These are phyloP conservation scores for Macrosoma leucophasiata DNA, from an alignment of 2,888 invertebrate species.

Conservation along the genomic window DNA sequence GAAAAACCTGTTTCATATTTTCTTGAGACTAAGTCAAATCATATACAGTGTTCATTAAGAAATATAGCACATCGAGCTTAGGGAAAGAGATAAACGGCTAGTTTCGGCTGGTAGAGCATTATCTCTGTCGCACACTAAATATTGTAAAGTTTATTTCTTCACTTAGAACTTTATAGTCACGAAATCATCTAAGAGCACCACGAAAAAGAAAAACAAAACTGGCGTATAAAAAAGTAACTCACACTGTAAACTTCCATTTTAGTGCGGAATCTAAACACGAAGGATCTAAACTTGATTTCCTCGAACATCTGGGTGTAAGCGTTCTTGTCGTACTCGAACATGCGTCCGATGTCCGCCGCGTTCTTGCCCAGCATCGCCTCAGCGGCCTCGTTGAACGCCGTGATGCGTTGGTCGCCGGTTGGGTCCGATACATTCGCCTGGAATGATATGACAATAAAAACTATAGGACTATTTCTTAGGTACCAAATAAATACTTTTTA, in stretches of 20 bases:
- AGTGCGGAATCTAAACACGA: constrained; percentile 88
- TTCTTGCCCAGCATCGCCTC: constrained; percentile 83
- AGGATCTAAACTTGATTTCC: constrained; percentile 85
- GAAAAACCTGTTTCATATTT: not conserved
- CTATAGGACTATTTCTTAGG: too few relatives aligned
- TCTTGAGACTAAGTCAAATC: not conserved
- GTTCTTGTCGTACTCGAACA: constrained; percentile 80
- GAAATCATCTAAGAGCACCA: too few relatives aligned
- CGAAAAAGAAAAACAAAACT: not conserved
- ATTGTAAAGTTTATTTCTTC: too few relatives aligned
- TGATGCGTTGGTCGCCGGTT: constrained; percentile 92
- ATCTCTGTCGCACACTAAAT: too few relatives aligned
- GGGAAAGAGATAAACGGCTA: too few relatives aligned
- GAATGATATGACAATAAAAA: constrained; percentile 30
- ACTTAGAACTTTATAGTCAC: too few relatives aligned
- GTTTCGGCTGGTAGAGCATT: too few relatives aligned
- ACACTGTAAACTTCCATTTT: constrained; percentile 96
- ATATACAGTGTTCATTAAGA: too few relatives aligned
- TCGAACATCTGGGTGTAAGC: constrained; percentile 81
- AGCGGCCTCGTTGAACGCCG: constrained; percentile 90
- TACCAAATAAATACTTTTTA: too few relatives aligned
- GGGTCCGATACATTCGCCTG: constrained; percentile 92
- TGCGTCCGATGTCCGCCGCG: constrained; percentile 86
- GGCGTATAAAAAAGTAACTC: constrained; percentile 44
- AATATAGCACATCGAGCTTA: too few relatives aligned